phyloP scores from a whole-genome alignment of 2,113 vertebrate species.

The Danio rerio region GRCz12tu NC_133184.1:37024501-37025000 shows the following conservation, averaged over 20 bases:
- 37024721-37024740: conserved; percentile 9
- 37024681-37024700: neutral
- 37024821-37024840: neutral
- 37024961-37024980: conserved; percentile 1
- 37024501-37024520: neutral
- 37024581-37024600: conserved; percentile 24
- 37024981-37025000: neutral
- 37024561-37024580: conserved; percentile 35
- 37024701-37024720: conserved; percentile 1
- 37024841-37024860: conserved; percentile 41
- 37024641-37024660: conserved; percentile 6
- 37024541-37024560: neutral
- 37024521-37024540: neutral
- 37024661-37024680: neutral
- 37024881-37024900: conserved; percentile 15
- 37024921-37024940: conserved; percentile 21
- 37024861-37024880: conserved; percentile 33
- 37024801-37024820: conserved; percentile 37
- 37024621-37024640: conserved; percentile 6
- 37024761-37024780: neutral
- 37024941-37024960: conserved; percentile 22
- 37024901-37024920: conserved; percentile 46
- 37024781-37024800: conserved; percentile 27
- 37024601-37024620: neutral
- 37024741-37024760: neutral